Percentiles rank a stretch among this genome's conserved stretches.
phyloP scores from a whole-genome alignment of 1,140 invertebrate species.

The Temnothorax nylanderi region DNA sequence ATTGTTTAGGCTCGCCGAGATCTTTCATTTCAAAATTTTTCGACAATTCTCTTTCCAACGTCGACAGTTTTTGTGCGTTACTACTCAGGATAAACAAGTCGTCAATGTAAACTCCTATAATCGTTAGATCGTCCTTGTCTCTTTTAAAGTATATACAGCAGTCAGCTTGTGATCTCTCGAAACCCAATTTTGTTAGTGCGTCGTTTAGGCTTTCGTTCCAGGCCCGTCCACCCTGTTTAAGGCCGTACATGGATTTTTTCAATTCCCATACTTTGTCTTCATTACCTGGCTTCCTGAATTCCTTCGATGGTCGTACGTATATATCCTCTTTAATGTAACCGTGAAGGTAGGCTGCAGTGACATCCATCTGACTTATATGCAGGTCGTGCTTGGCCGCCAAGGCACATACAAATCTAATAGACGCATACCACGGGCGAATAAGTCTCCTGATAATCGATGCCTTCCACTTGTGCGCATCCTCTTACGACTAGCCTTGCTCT shows the following conservation, averaged over 20 bases:
- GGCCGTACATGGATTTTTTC: not conserved
- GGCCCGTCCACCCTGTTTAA: not conserved
- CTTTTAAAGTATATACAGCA: not conserved
- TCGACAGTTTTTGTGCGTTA: not conserved
- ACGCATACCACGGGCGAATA: not conserved
- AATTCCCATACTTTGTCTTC: not conserved
- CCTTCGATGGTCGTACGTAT: not conserved
- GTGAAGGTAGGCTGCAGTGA: not conserved
- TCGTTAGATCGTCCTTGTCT: not conserved
- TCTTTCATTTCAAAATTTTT: not conserved
- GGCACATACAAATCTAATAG: not conserved
- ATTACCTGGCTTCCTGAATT: not conserved
- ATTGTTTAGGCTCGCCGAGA: not conserved
- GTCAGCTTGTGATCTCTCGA: not conserved
- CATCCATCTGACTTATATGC: not conserved
- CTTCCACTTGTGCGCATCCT: constrained; percentile 1
- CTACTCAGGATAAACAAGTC: not conserved
- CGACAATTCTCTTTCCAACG: not conserved
- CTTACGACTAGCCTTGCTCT: not conserved
- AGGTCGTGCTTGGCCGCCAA: not conserved
- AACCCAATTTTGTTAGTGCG: not conserved
- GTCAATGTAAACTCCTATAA: not conserved
- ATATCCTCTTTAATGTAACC: not conserved
- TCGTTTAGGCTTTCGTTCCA: not conserved
- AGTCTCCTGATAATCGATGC: constrained; percentile 21